Evolutionary conservation across 2,888 invertebrate species (phyloP), one percentile per base, ranked within the genome.

Genomic region (Abrostola triplasia): DNA sequence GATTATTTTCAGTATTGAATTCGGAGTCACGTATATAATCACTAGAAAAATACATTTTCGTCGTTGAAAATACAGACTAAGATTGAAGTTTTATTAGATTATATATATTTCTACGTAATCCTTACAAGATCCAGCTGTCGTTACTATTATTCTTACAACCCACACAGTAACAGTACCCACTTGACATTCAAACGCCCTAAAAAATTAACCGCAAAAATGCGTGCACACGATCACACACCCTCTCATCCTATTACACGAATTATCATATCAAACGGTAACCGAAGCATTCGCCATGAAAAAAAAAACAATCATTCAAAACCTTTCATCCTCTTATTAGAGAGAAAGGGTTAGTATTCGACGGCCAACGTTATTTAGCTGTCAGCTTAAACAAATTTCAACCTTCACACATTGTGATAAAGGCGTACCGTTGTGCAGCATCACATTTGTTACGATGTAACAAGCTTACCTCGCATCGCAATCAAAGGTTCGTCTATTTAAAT

Each of bases 181-280:
- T 73, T 74, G 73, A 79, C 70, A 76, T 71, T 65, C 66, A 76
- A 76, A 78, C 59, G 58, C 68, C 69, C 68, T 75, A 74, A 87
- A 84, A 88, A 89, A 87, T 86, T 81, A 83, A 81, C 81, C 82
- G 80, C 85, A 81, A 82, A 86, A 88, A 92, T 92, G 92, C 92
- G 85, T 83, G 79, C 87, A 84, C 92, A 92, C 90, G 92, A 80
- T 81, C 84, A 79, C 81, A 65, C 67, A 70, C 71, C 77, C 80
- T 79, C 85, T 86, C 88, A 90, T 90, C 89, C 91, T 89, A 90
- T 92, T 92, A 93, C 83, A 83, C 69, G 83, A 90, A 93, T 93
- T 93, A 93, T 92, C 93, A 93, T 93, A 93, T 92, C 93, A 93
- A 93, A 93, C 92, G 89, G 83, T 80, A 88, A 82, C 84, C 88